Base-by-base conservation (phyloP, 2,888 invertebrate species). In the Apamea anceps region DNA sequence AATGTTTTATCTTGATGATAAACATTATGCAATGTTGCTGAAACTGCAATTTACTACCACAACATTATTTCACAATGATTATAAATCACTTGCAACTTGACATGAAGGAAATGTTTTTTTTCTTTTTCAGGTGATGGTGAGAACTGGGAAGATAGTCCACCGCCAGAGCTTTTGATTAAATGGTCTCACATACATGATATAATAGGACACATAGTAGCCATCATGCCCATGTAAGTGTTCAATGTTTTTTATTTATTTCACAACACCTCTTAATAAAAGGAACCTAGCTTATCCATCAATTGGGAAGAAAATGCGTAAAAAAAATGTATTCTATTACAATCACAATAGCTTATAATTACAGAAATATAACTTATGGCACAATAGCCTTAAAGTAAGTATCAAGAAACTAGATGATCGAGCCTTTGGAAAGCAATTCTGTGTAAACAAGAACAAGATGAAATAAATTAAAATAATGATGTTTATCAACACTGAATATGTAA, bases 111-210 rank as follows among this genome's bases (percentile, higher is more conserved):
- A 65, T 37, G 2, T 45, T 45, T 21, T 57, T 48, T 57, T 75
- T 57, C 45, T 71, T 72, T 74, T 85, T 94, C 93, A 92, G 97
- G 94, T 73, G 96, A 96, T 77, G 93, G 93, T 42, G 97, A 97
- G 68, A 98, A 98, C 97, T 95, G 97, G 91, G 96, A 97, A 88
- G 97, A 97, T 15, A 93, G 93, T 72, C 98, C 98, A 5, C 94
- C 96, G 21, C 96, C 97, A 75, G 96, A 97, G 81, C 97, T 97
- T 77, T 93, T 97, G 48, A 92, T 93, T 67, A 97, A 96, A 90
- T 97, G 98, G 94, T 97, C 97, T 75, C 97, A 98, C 89, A 95
- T 98, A 10, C 99, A 99, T 88, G 93, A 93, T 68, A 85, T 96
- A 45, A 96, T 97, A 88, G 97, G 96, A 82, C 94, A 96, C 92